Base-by-base conservation (phyloP, 2,888 invertebrate genomes). In the Torymus auratus region DNA sequence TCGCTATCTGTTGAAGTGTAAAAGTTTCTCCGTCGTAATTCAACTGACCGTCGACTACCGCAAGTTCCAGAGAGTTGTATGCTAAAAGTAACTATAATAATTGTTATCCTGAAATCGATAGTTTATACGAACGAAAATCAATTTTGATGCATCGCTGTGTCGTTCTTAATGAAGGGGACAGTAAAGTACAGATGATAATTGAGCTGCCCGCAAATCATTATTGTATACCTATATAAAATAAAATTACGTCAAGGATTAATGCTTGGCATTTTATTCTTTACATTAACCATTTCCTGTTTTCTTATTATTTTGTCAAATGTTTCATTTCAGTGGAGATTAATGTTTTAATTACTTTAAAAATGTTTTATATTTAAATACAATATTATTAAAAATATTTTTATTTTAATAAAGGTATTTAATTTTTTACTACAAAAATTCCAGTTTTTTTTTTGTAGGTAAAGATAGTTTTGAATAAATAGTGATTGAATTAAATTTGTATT, bases 121-220 rank as follows among this genome's bases (percentile, higher is more conserved):
- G 76, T 82, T 76, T 82, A 73, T 82, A 80, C 23, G 58, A 67
- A 68, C 53, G 55, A 77, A 71, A 58, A 82, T 75, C 52, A 68
- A 78, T 58, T 73, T 78, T 61, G 41, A 74, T 15, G 53, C 64
- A 76, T 72, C 28, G 41, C 55, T 72, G 11, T 70, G 68, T 76
- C 67, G 68, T 76, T 73, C 72, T 68, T 67, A 13, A 60, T 20
- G 11, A 15, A 15, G 60, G 58, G 52, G 55, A 71, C 41, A 17
- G 4, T 76, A 55, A 3, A 65, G 60, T 75, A 71, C 67, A 52
- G 56, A 79, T 55, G 15, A 69, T 69, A 74, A 68, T 82, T 70
- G 75, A 65, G 76, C 74, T 79, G 76, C 76, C 79, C 74, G 69
- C 76, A 80, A 76, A 73, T 75, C 41, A 80, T 82, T 77, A 73